Conservation (phyloP, 2,797 vertebrate species). For the Lithobates sylvaticus region DNA sequence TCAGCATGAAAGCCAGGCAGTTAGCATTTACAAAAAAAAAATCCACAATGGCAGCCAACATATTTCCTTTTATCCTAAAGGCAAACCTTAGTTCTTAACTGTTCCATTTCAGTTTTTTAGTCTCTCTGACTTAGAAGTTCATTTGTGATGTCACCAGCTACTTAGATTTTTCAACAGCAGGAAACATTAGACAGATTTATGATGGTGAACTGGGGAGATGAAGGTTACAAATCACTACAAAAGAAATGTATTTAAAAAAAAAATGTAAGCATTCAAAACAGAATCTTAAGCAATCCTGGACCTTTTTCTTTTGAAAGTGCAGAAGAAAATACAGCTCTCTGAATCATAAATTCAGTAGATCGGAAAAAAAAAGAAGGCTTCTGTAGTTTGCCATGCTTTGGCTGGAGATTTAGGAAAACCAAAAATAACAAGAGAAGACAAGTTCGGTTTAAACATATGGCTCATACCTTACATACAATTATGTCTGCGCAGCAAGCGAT, state of each 20-base stretch:
- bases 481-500: constrained; percentile 52
- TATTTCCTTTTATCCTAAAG: not conserved
- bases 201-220: not conserved
- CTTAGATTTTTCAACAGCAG: constrained; percentile 23
- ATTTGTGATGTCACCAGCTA: constrained; percentile 43
- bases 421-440: constrained; percentile 33
- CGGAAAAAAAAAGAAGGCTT: not conserved
- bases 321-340: not conserved
- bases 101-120: constrained; percentile 11
- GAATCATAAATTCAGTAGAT: not conserved
- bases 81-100: not conserved
- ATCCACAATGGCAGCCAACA: not conserved
- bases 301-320: not conserved
- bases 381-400: not conserved
- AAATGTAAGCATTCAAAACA: not conserved
- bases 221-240: constrained; percentile 29
- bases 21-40: no score
- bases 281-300: not conserved
- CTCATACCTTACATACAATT: constrained; percentile 53
- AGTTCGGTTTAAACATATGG: constrained; percentile 46
- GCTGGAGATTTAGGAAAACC: constrained; percentile 21
- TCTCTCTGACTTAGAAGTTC: constrained; percentile 4
- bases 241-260: constrained; percentile 1
- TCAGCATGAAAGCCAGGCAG: no score
- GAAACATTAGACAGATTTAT: constrained; percentile 38